Conservation (phyloP, 2,888 invertebrate species). For the Leptinotarsa tumamoca region DNA sequence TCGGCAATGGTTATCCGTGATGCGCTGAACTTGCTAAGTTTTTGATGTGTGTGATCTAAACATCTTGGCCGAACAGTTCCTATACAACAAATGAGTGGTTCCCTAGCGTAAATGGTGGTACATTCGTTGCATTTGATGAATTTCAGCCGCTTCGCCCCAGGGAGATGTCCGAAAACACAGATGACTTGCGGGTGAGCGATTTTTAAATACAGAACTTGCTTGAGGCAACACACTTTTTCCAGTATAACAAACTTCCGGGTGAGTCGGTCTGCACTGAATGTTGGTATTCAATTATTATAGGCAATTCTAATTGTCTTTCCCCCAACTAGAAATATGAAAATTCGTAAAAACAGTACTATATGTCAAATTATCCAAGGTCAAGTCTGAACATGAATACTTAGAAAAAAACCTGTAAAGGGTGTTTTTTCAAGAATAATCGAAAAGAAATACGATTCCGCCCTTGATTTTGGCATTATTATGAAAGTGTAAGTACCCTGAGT, state of each 20-base stretch:
- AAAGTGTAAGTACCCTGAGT: too few relatives aligned
- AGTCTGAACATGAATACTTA: too few relatives aligned
- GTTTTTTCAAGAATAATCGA: too few relatives aligned
- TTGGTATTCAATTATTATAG: too few relatives aligned
- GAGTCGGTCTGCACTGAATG: neutral
- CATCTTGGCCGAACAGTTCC: neutral
- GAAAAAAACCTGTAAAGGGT: too few relatives aligned
- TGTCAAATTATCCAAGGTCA: too few relatives aligned
- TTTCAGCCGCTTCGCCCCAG: slow-evolving; percentile 44
- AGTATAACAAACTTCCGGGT: neutral
- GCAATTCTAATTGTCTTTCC: too few relatives aligned
- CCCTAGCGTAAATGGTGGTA: slow-evolving; percentile 52
- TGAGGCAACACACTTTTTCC: neutral
- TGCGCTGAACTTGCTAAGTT: neutral
- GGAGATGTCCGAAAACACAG: slow-evolving; percentile 66
- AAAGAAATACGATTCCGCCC: too few relatives aligned
- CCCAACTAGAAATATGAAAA: too few relatives aligned
- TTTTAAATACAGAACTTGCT: slow-evolving; percentile 1
- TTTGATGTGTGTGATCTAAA: neutral
- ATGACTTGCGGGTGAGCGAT: slow-evolving; percentile 64
- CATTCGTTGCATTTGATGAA: slow-evolving; percentile 45
- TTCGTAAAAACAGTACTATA: too few relatives aligned
- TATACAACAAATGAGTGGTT: slow-evolving; percentile 21
- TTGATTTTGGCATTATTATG: too few relatives aligned
- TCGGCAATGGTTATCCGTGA: neutral